These are phyloP conservation scores for Laterallus jamaicensis DNA, from an alignment of 2,113 vertebrate genomes.

Conservation along the genomic window DNA sequence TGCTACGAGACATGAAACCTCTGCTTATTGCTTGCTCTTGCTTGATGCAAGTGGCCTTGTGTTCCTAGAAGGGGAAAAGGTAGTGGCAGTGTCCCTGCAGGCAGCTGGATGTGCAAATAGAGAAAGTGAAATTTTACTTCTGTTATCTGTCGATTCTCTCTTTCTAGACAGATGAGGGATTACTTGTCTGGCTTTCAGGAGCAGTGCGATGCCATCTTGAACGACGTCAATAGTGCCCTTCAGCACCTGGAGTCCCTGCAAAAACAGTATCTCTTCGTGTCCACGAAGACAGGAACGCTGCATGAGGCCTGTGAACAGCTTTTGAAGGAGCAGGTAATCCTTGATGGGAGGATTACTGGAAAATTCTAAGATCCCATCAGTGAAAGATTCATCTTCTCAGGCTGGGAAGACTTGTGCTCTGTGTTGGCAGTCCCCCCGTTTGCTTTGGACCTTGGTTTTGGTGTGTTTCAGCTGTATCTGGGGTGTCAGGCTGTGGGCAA, in stretches of 20 bases:
- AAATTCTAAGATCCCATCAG: neutral
- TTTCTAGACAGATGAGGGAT: constrained; percentile 89
- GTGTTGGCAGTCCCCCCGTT: neutral
- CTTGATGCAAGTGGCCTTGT: neutral
- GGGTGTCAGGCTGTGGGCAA: neutral
- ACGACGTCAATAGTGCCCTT: constrained; percentile 89
- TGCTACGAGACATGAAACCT: neutral
- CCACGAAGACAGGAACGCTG: constrained; percentile 93
- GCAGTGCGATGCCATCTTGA: constrained; percentile 92
- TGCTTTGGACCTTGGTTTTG: neutral
- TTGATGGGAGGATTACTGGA: neutral
- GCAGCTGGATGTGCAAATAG: neutral
- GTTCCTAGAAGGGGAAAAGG: neutral
- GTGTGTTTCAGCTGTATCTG: neutral
- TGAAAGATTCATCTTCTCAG: neutral
- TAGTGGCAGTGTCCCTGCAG: neutral
- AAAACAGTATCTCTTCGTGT: constrained; percentile 97
- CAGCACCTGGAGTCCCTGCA: constrained; percentile 92
- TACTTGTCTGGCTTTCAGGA: constrained; percentile 93
- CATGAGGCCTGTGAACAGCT: constrained; percentile 98
- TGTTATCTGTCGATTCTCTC: constrained; percentile 66
- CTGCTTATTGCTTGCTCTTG: neutral
- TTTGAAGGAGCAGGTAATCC: constrained; percentile 92
- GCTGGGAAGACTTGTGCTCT: neutral
- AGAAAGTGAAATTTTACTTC: constrained; percentile 48